Base-by-base conservation (phyloP, 1,140 invertebrate species). In the Cardiocondyla obscurior region DNA sequence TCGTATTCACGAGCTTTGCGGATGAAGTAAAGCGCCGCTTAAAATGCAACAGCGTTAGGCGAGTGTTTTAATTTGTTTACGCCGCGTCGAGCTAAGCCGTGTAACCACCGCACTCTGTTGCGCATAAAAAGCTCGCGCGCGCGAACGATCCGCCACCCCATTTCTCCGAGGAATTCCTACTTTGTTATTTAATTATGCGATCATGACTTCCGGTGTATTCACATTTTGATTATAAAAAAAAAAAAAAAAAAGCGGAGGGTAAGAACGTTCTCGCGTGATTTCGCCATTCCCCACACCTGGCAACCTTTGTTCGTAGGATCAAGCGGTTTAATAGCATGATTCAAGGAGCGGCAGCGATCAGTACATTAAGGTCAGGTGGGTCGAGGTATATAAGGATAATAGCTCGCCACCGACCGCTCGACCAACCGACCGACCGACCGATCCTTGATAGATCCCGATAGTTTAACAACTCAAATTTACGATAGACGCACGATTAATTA, bases 371-470 rank as follows among this genome's bases (percentile, higher is more conserved):
- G 86, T 88, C 86, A 82, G 86, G 16, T 85, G 65, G 86, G 85
- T 88, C 86, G 69, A 73, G 77, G 58, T 85, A 42, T 82, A 87
- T 87, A 85, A 88, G 85, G 86, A 87, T 88, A 88, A 88, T 87
- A 87, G 77, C 85, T 72, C 87, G 86, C 85, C 86, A 88, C 86
- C 85, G 77, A 81, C 12, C 85, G 72, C 30, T 39, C 67, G 30
- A 88, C 86, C 85, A 65, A 81, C 30, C 73, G 57, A 67, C 16
- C 74, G 46, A 30, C 33, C 72, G 25, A 16, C 7, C 7, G 0
- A 42, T 10, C 39, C 42, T 0, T 36, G 30, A 81, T 81, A 81
- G 67, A 7, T 69, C 42, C 73, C 19, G 67, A 81, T 62, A 57
- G 53, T 73, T 58, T 42, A 19, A 36, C 42, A 16, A 69, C 46